phyloP scores from a whole-genome alignment of 2,888 invertebrate genomes.

The Ashinkailepas kermadecensis region DNA sequence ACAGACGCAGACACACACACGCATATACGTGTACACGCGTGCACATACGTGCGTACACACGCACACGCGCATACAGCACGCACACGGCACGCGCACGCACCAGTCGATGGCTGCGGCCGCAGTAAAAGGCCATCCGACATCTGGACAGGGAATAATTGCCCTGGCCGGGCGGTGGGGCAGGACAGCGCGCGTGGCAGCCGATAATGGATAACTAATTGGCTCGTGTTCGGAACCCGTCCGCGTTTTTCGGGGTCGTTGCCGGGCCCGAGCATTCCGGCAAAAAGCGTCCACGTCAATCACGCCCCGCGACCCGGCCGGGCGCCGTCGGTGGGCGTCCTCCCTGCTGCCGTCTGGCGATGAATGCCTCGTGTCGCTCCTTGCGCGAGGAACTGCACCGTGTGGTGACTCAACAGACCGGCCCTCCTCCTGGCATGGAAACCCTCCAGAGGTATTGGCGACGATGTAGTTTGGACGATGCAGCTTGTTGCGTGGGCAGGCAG shows the following conservation, averaged over 20 bases:
- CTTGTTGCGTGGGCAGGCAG: too few relatives aligned
- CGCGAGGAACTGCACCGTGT: background rate
- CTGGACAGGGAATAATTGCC: background rate
- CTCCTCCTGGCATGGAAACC: too few relatives aligned
- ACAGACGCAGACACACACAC: too few relatives aligned
- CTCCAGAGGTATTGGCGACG: too few relatives aligned
- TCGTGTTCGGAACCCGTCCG: background rate
- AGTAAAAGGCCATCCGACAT: background rate
- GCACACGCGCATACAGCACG: too few relatives aligned
- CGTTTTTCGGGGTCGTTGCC: background rate
- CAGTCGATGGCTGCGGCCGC: background rate
- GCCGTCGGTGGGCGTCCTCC: background rate
- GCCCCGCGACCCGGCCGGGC: background rate
- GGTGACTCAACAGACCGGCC: too few relatives aligned
- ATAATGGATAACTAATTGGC: constrained; percentile 7
- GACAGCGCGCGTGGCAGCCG: background rate
- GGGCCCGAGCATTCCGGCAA: background rate
- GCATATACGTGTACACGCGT: too few relatives aligned
- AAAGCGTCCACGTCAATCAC: background rate
- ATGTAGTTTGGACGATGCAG: too few relatives aligned
- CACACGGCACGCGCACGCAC: too few relatives aligned
- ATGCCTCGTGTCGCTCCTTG: background rate
- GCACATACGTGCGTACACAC: too few relatives aligned
- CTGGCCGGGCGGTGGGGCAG: background rate
- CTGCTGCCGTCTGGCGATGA: background rate